Percentiles rank a stretch among this genome's conserved stretches.
phyloP scores from a whole-genome alignment of 2,888 invertebrate species.

The Dryobota labecula region DNA sequence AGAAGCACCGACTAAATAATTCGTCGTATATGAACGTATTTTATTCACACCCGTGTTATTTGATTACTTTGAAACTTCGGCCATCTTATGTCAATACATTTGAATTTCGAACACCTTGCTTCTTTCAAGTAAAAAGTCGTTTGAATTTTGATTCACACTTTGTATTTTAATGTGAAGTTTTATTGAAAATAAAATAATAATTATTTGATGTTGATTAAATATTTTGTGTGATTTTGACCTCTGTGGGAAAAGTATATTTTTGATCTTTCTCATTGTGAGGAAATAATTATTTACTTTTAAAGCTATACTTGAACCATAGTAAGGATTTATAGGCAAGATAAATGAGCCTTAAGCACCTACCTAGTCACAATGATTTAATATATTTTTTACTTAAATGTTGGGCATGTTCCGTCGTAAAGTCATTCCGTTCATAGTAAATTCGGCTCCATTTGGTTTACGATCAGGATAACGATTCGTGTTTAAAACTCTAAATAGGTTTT shows the following conservation, averaged over 20 bases:
- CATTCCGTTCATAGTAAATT: conserved; percentile 66
- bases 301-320: conserved; percentile 12
- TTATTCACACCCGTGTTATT: conserved; percentile 59
- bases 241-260: conserved; percentile 33
- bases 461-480: conserved; percentile 74
- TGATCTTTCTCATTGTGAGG: conserved; percentile 5
- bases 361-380: conserved; percentile 55
- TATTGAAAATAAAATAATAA: conserved; percentile 49
- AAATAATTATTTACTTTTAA: conserved; percentile 30
- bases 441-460: conserved; percentile 77
- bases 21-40: conserved; percentile 64
- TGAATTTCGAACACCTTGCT: conserved; percentile 47
- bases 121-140: conserved; percentile 22
- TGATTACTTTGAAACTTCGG: conserved; percentile 45
- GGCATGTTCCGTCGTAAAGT: conserved; percentile 58
- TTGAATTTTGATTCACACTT: conserved; percentile 56
- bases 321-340: conserved; percentile 50
- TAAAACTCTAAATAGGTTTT: conserved; percentile 77
- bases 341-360: conserved; percentile 51
- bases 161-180: conserved; percentile 48
- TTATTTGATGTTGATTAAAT: conserved; percentile 44
- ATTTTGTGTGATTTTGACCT: conserved; percentile 22
- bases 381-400: conserved; percentile 60
- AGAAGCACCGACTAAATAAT: conserved; percentile 70
- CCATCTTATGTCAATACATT: conserved; percentile 50